Base-by-base conservation (phyloP, 2,113 vertebrate genomes). In the Phasianus colchicus region DNA sequence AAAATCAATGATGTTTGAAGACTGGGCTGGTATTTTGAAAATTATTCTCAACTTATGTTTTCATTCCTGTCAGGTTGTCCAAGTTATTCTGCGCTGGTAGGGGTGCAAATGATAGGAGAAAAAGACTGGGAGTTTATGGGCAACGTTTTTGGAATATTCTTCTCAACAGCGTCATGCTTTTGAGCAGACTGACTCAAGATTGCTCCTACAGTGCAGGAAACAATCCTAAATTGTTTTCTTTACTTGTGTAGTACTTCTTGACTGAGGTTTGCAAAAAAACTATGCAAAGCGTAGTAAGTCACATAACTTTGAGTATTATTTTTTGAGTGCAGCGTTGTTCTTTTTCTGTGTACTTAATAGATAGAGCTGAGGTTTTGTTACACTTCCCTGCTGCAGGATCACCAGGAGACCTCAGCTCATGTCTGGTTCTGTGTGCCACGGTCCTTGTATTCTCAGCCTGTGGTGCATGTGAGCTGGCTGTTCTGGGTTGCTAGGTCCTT, bases 401-500 rank as follows among this genome's bases (percentile, higher is more conserved):
- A 34, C 10, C 4, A 1, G 8, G 15, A 70, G 6, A 27, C 20
- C 54, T 89, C 13, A 2, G 40, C 54, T 27, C 0, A 2, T 40
- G 40, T 22, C 22, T 6, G 14, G 0, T 76, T 66, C 45, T 24
- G 2, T 18, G 13, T 24, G 43, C 45, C 42, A 24, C 0, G 0
- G 38, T 66, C 27, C 15, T 67, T 40, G 22, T 0, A 0, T 38
- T 24, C 32, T 17, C 19, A 67, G 13, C 34, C 43, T 25, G 4
- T 24, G 54, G 50, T 38, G 6, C 21, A 64, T 29, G 11, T 3
- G 40, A 47, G 3, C 19, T 69, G 12, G 2, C 32, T 69, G 27
- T n/a, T 77, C 54, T 65, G 40, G 70, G 7, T 3, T 65, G 36
- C 29, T n/a, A 29, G 92, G 50, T 38, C 9, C 47, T 50, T 83